These are phyloP conservation scores for Alcis repandata DNA, from an alignment of 2,888 invertebrate species.

Conservation along the genomic window DNA sequence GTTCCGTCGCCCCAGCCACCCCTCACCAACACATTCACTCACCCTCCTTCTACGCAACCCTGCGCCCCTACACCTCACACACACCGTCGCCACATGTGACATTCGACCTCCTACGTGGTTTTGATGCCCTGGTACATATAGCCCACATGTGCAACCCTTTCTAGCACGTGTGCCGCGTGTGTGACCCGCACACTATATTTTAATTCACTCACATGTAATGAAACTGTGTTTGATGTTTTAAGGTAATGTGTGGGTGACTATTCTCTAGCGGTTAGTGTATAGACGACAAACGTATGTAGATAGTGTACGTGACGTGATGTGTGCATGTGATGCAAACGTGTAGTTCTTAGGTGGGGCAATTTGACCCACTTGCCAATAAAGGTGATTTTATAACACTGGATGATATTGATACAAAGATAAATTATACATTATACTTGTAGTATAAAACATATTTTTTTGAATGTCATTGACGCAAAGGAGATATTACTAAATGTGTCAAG, in stretches of 20 bases:
- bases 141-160: slow-evolving; percentile 86
- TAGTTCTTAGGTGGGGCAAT: neutral
- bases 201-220: slow-evolving; percentile 32
- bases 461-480: too few relatives aligned
- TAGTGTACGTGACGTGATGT: slow-evolving; percentile 14
- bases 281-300: slow-evolving; percentile 9
- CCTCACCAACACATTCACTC: slow-evolving; percentile 48
- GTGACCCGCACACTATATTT: slow-evolving; percentile 56
- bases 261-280: slow-evolving; percentile 17
- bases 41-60: slow-evolving; percentile 47
- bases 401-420: neutral
- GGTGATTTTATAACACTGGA: neutral
- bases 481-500: neutral
- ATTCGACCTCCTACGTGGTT: slow-evolving; percentile 58
- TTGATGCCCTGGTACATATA: slow-evolving; percentile 80
- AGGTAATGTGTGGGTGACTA: slow-evolving; percentile 32
- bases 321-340: slow-evolving; percentile 23
- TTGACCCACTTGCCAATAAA: slow-evolving; percentile 3
- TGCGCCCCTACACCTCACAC: slow-evolving; percentile 56
- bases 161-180: slow-evolving; percentile 66
- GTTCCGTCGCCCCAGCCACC: slow-evolving; percentile 14
- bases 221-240: slow-evolving; percentile 12
- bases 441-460: too few relatives aligned
- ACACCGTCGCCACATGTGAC: slow-evolving; percentile 72
- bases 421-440: neutral